phyloP scores from a whole-genome alignment of 2,797 vertebrate species.

The Threskiornis aethiopicus region DNA sequence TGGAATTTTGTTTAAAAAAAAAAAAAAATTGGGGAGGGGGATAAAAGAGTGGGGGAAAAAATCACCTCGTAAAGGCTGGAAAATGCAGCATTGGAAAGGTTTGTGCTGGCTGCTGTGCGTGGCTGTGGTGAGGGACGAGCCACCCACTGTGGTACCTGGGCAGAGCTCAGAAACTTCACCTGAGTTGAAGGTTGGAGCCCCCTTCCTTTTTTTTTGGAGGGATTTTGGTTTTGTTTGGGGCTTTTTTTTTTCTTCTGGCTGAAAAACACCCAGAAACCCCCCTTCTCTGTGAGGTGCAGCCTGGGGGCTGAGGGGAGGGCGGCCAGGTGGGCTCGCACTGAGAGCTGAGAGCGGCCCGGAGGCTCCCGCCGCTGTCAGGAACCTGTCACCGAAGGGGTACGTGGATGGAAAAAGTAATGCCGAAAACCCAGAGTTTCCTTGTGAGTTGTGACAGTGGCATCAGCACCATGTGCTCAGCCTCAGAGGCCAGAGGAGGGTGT shows the following conservation, averaged over 20 bases:
- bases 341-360: background rate
- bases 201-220: background rate
- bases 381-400: background rate
- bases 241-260: background rate
- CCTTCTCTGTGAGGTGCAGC: background rate
- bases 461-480: background rate
- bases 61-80: background rate
- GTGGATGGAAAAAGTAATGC: background rate
- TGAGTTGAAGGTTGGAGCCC: background rate
- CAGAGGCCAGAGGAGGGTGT: background rate
- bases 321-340: background rate
- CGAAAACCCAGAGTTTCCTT: background rate
- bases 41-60: accelerated
- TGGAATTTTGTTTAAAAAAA: background rate
- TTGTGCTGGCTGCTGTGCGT: background rate
- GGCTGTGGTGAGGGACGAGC: background rate
- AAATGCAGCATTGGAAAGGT: background rate
- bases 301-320: background rate
- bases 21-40: no score
- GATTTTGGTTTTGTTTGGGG: accelerated
- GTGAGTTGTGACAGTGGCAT: background rate
- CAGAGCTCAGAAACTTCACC: background rate
- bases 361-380: background rate
- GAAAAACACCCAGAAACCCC: background rate
- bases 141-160: accelerated